Evolutionary conservation across 2,888 invertebrate species (phyloP), one percentile per base, ranked within the genome.

Genomic region (Microplitis deprimator): DNA sequence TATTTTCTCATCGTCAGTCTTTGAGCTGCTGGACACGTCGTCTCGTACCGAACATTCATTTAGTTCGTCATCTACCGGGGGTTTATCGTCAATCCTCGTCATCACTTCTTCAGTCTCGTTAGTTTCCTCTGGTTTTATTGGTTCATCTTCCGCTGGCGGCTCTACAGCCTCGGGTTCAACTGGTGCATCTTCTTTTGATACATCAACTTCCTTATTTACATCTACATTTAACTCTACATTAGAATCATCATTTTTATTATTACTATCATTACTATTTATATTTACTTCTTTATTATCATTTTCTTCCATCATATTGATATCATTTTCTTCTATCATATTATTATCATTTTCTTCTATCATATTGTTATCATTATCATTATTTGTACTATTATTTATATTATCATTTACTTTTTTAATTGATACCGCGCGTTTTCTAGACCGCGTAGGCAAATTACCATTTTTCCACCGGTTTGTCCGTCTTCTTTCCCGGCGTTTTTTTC

Each of bases 1-100:
- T 0, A 86, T 79, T 71, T 87, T 87, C 40, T 87, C 87, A 61
- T 87, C 86, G 40, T 87, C 87, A 0, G 86, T 86, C 75, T 87
- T 87, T 1, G 85, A 87, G 72, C 79, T 81, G 39, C 77, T 84
- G 0, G 83, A 84, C 5, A 83, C 68, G 76, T 83, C 70, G 10
- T 69, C 76, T 6, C 39, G 59, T 41, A 64, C 16, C n/a, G 38
- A 0, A 41, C 17, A 38, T 1, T 20, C 6, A 67, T 70, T 5
- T 20, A 74, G 64, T 13, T 80, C 80, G 10, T 81, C 82, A 0
- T 74, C 41, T 6, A 77, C 69, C 2, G 79, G 72, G 4, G 78
- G 73, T 41, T n/a, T 67, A 41, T 8, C 72, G 67, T 75, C 77
- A 17, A 75, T 78, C 6, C 8, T 6, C 13, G 20, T 1, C 65